A percentile compares a stretch with the other conserved stretches of the same genome.
Evolutionary conservation across 2,888 invertebrate species (phyloP).

Genomic region (Cephus rjabovi): DNA sequence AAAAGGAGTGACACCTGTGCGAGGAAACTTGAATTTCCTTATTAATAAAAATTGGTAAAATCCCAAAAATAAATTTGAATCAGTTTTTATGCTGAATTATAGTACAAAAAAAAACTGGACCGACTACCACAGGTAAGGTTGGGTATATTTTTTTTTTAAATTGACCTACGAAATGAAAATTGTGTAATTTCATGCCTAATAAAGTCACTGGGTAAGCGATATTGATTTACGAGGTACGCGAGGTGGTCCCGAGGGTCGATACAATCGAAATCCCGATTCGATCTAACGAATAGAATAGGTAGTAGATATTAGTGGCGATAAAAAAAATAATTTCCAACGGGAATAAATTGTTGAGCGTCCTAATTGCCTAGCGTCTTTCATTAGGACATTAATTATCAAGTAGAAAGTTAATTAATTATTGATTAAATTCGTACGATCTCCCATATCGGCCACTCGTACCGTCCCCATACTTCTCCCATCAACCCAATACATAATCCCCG

Average conservation of each 20-base stretch:
- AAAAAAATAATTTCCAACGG: background rate
- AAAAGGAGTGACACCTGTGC: no score
- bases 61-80: background rate
- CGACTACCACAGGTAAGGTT: background rate
- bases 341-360: background rate
- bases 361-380: background rate
- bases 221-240: background rate
- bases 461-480: background rate
- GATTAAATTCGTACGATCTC: background rate
- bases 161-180: background rate
- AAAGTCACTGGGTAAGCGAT: background rate
- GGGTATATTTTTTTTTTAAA: no score
- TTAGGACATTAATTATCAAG: background rate
- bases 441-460: background rate
- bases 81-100: background rate
- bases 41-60: background rate
- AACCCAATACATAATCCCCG: background rate
- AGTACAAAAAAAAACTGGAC: background rate
- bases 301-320: background rate
- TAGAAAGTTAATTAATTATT: slow-evolving; percentile 1
- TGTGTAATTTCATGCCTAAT: background rate
- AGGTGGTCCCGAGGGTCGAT: background rate
- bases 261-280: background rate
- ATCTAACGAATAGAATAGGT: background rate
- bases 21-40: no score